A percentile compares a stretch with the other conserved stretches of the same genome.
Evolutionary conservation across 37 sponge, comb jelly and placozoan species (phyloP).

Genomic region (Halichondria panicea): DNA sequence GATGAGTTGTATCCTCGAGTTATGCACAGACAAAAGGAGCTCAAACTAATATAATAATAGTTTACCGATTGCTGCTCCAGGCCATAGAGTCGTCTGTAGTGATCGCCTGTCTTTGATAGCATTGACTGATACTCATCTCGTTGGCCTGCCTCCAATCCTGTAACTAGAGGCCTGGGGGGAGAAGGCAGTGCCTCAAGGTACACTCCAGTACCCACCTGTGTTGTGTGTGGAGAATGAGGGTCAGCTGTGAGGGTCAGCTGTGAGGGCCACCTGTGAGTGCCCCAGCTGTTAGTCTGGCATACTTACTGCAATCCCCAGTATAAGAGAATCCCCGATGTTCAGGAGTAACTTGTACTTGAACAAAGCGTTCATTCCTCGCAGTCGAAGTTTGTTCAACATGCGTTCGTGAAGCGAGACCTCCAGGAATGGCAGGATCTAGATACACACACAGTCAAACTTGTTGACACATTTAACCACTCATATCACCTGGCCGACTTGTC

Average conservation of each 20-base stretch:
- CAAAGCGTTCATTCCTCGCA: conserved; percentile 79
- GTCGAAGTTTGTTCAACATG: conserved; percentile 67
- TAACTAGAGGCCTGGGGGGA: conserved; percentile 14
- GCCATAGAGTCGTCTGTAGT: no score
- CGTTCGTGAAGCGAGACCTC: conserved; percentile 68
- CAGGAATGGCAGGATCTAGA: conserved; percentile 81
- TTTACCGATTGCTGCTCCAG: no score
- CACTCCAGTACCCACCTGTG: conserved; percentile 78
- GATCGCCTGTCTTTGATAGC: no score
- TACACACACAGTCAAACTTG: not conserved
- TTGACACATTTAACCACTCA: not conserved
- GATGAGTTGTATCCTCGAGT: no score
- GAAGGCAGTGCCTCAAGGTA: conserved; percentile 76
- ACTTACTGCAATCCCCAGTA: conserved; percentile 76
- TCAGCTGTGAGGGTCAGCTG: not conserved
- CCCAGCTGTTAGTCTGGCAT: not conserved
- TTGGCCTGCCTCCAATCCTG: no score
- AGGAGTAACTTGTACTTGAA: conserved; percentile 52
- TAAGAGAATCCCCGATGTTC: conserved; percentile 65
- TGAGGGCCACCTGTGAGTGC: not conserved
- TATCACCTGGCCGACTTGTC: conserved; percentile 57
- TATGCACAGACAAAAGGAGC: no score
- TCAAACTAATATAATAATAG: no score
- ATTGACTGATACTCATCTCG: no score
- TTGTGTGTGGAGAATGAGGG: not conserved